These are phyloP conservation scores for Eupithecia tripunctaria DNA, from an alignment of 2,888 invertebrate species.

Conservation along the genomic window DNA sequence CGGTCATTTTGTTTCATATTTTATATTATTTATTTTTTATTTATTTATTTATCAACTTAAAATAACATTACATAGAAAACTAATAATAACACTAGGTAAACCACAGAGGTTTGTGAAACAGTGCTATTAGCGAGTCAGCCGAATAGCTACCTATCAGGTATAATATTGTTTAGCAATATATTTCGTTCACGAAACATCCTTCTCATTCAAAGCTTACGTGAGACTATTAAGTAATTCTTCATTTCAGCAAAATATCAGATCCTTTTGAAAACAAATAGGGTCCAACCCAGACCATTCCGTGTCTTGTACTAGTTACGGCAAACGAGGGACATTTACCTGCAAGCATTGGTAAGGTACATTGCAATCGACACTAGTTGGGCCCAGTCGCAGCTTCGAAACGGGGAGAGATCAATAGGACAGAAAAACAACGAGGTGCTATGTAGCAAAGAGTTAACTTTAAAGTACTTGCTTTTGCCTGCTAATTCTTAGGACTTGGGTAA, in stretches of 20 bases:
- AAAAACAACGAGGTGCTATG: neutral
- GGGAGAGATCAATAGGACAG: neutral
- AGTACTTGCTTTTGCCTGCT: neutral
- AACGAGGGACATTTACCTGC: conserved; percentile 14
- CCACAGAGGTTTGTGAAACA: too few relatives aligned
- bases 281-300: neutral
- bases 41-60: too few relatives aligned
- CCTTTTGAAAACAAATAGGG: neutral
- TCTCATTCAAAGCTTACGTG: too few relatives aligned
- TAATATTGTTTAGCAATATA: too few relatives aligned
- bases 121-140: too few relatives aligned
- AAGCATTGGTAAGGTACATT: neutral
- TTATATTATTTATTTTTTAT: too few relatives aligned
- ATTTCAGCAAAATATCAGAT: neutral
- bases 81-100: too few relatives aligned
- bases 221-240: too few relatives aligned
- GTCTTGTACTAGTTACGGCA: conserved; percentile 12
- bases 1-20: too few relatives aligned
- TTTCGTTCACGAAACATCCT: neutral
- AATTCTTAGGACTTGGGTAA: too few relatives aligned
- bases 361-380: conserved; percentile 6
- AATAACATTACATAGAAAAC: too few relatives aligned
- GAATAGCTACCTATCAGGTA: too few relatives aligned
- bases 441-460: neutral
- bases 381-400: neutral